phyloP scores from a whole-genome alignment of 2,113 vertebrate species.

The Sinocyclocheilus rhinocerous region DNA sequence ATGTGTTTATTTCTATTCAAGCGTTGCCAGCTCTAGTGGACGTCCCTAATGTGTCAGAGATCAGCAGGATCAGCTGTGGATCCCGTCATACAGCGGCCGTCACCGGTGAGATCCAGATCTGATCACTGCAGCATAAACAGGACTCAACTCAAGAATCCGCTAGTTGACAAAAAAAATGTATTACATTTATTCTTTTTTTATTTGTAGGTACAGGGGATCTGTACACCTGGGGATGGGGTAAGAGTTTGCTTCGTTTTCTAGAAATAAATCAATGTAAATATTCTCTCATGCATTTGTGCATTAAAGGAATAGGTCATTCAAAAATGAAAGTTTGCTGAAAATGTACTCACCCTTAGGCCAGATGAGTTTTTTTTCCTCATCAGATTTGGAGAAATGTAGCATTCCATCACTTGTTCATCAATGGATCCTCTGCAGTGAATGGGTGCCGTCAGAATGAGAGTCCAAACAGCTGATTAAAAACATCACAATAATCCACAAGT shows the following conservation, averaged over 20 bases:
- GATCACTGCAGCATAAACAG: not conserved
- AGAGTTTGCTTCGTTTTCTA: slow-evolving; percentile 61
- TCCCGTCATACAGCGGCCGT: slow-evolving; percentile 87
- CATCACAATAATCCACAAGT: not conserved
- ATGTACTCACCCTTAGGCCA: not conserved
- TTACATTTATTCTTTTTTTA: not conserved
- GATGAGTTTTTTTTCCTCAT: too few species aligned
- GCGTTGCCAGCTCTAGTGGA: slow-evolving; percentile 90
- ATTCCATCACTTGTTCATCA: not conserved
- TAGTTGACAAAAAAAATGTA: not conserved
- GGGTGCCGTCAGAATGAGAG: not conserved
- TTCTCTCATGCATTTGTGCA: not conserved
- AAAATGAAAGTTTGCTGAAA: too few species aligned
- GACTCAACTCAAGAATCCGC: not conserved
- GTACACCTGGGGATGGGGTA: slow-evolving; percentile 98
- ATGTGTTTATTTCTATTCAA: slow-evolving; percentile 89
- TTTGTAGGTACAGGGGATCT: slow-evolving; percentile 84
- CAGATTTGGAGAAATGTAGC: not conserved
- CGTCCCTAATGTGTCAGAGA: slow-evolving; percentile 75
- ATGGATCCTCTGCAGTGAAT: not conserved
- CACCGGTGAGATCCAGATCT: slow-evolving; percentile 78
- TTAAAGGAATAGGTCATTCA: not conserved
- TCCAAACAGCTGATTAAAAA: not conserved
- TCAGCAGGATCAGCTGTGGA: slow-evolving; percentile 84
- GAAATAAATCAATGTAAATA: not conserved